phyloP scores from a whole-genome alignment of 2,113 vertebrate species.

The Fulmarus glacialis region DNA sequence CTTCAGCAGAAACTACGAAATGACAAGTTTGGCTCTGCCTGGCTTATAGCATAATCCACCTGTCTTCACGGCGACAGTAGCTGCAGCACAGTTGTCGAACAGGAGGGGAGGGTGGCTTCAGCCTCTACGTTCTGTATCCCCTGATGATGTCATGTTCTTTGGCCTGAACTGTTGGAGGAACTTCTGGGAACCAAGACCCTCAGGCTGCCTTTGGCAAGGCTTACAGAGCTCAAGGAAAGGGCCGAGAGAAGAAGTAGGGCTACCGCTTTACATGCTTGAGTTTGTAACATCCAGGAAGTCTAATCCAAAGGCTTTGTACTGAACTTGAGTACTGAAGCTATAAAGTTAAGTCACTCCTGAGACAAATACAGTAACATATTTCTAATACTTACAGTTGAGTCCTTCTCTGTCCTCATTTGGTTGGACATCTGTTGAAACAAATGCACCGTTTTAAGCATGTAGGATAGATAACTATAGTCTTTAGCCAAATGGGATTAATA shows the following conservation, averaged over 20 bases:
- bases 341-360: background rate
- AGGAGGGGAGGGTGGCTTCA: background rate
- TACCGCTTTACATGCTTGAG: background rate
- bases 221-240: background rate
- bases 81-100: background rate
- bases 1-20: background rate
- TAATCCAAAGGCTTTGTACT: background rate
- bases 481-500: background rate
- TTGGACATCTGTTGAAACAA: conserved; percentile 35
- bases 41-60: background rate
- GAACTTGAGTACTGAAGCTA: background rate
- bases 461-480: background rate
- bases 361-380: background rate
- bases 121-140: background rate
- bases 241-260: background rate
- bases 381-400: conserved; percentile 14
- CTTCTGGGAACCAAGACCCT: background rate
- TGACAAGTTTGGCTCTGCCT: background rate
- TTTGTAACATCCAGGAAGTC: background rate
- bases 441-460: background rate
- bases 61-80: background rate
- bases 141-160: background rate
- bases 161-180: background rate
- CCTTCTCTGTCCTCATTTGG: background rate
- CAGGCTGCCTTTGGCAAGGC: background rate